Conservation (phyloP, 2,888 invertebrate genomes). For the Lasioglossum vierecki region DNA sequence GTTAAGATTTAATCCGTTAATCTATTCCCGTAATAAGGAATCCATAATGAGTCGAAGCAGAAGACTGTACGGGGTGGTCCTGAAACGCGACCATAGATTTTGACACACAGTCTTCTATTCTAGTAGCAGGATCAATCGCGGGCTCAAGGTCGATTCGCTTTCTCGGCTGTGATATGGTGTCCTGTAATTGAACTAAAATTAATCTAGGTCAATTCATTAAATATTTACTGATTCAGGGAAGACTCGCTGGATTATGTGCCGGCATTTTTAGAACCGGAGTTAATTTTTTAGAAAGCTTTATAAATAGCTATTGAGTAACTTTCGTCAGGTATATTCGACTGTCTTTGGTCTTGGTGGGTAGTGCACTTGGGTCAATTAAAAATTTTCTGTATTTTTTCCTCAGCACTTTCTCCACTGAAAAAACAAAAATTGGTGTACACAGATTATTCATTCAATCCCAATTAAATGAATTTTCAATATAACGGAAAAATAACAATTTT, state of each 20-base stretch:
- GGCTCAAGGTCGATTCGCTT: not conserved
- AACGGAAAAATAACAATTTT: not conserved
- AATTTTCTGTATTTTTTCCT: not conserved
- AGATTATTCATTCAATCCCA: not conserved
- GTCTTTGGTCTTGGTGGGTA: not conserved
- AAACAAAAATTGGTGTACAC: not conserved
- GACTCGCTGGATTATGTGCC: not conserved
- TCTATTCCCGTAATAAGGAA: conserved; percentile 78
- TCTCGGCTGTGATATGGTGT: not conserved
- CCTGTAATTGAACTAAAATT: not conserved
- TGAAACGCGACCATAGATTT: conserved; percentile 4
- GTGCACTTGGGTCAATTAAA: not conserved
- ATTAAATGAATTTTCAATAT: not conserved
- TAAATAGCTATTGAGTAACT: not conserved
- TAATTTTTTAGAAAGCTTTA: not conserved
- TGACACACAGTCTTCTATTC: not conserved
- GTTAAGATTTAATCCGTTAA: conserved; percentile 77
- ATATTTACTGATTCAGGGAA: not conserved
- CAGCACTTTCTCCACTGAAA: not conserved
- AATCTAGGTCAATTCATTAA: not conserved
- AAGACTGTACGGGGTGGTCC: conserved; percentile 58
- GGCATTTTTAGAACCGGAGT: not conserved
- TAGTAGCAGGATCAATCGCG: not conserved
- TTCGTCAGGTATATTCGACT: not conserved
- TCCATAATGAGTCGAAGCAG: conserved; percentile 76